Evolutionary conservation across 1,140 invertebrate species (phyloP).

Genomic region (Drosophila setifemur): DNA sequence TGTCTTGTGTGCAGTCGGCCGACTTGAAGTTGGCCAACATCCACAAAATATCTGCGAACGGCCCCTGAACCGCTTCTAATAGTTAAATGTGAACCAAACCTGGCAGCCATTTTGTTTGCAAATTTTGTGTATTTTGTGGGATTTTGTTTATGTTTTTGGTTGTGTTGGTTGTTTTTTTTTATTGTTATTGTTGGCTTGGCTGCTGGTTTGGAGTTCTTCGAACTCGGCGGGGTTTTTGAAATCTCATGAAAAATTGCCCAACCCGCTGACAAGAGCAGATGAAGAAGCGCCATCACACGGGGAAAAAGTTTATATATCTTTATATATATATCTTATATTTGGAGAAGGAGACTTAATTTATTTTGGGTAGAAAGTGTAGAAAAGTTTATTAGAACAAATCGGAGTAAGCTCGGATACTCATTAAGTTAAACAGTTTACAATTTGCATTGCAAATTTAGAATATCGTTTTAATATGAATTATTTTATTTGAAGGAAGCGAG

Average conservation of each 20-base stretch:
- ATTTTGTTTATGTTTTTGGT: conserved; percentile 33
- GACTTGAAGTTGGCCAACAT: conserved; percentile 48
- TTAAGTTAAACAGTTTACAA: too few species aligned
- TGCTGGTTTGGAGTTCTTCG: conserved; percentile 41
- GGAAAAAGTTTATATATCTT: conserved; percentile 1
- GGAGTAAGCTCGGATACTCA: too few species aligned
- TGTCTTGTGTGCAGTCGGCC: conserved; percentile 46
- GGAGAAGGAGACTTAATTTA: too few species aligned
- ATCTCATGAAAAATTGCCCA: conserved; percentile 49
- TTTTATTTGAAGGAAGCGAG: too few species aligned
- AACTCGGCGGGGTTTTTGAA: conserved; percentile 45
- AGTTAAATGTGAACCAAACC: conserved; percentile 25
- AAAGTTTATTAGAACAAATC: too few species aligned
- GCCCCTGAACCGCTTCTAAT: conserved; percentile 47
- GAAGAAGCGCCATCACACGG: conserved; percentile 26
- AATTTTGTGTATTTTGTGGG: conserved; percentile 15
- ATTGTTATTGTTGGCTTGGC: neutral
- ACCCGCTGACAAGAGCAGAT: conserved; percentile 10
- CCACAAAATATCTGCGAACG: conserved; percentile 15
- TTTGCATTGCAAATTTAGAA: too few species aligned
- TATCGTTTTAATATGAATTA: too few species aligned
- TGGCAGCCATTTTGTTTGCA: conserved; percentile 44
- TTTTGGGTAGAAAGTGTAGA: too few species aligned
- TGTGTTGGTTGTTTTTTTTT: neutral
- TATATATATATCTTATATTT: too few species aligned